Evolutionary conservation across 2,113 vertebrate genomes (phyloP).

Genomic region (Todiramphus saurophagus): DNA sequence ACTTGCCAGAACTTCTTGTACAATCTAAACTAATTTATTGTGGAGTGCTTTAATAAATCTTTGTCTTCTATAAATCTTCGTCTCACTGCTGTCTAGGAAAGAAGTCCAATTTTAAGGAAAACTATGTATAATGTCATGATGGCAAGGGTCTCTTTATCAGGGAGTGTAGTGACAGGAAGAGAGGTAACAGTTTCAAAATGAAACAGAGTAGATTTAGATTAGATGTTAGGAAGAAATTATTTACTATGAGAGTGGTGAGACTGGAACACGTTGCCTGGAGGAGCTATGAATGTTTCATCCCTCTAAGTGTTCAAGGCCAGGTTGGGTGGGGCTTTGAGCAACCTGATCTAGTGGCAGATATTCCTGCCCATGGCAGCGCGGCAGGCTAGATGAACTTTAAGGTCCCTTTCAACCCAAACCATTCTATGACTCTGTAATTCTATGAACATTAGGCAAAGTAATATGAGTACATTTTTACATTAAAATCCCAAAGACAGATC

Average conservation of each 20-base stretch:
- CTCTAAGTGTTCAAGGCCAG: background rate
- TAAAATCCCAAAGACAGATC: background rate
- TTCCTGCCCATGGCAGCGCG: background rate
- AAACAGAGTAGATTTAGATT: background rate
- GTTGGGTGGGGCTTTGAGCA: background rate
- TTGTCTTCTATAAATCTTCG: background rate
- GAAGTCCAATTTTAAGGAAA: background rate
- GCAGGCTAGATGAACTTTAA: background rate
- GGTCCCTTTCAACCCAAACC: background rate
- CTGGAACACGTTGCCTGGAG: background rate
- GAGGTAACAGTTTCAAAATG: background rate
- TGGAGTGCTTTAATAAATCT: background rate
- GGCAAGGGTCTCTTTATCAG: background rate
- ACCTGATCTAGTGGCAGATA: background rate
- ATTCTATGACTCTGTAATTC: background rate
- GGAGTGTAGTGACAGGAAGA: background rate
- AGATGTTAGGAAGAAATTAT: background rate
- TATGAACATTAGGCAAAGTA: background rate
- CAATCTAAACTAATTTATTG: background rate
- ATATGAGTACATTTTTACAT: background rate
- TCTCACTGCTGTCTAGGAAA: background rate
- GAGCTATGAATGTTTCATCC: background rate
- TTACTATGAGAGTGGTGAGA: background rate
- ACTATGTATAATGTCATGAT: background rate
- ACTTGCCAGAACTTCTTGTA: background rate